Percentiles rank a stretch among this genome's conserved stretches.
These are phyloP conservation scores for Onychomys torridus DNA, from an alignment of 2,797 vertebrate genomes.

Conservation along the genomic window DNA sequence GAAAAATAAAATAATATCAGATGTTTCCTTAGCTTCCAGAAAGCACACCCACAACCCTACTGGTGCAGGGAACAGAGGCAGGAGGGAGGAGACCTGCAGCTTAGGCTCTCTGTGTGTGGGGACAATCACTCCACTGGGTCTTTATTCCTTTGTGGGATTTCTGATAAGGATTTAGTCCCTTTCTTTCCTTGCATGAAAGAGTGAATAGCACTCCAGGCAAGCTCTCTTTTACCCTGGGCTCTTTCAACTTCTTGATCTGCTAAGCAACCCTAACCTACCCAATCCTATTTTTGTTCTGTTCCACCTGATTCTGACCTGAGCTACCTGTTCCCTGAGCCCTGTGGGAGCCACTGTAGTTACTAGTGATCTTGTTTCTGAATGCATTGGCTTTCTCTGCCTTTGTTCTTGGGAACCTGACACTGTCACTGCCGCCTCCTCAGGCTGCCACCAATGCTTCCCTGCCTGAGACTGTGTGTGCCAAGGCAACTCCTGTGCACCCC, in stretches of 20 bases:
- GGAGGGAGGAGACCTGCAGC: neutral
- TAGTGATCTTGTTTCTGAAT: constrained; percentile 33
- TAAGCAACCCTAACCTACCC: neutral
- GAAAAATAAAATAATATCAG: neutral
- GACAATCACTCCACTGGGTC: neutral
- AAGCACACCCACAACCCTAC: neutral
- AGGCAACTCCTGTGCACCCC: neutral
- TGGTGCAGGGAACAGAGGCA: neutral
- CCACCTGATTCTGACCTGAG: neutral
- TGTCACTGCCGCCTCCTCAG: neutral
- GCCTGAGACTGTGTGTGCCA: neutral
- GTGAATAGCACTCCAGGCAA: constrained; percentile 18
- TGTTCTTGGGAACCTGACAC: neutral
- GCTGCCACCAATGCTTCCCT: neutral
- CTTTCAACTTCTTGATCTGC: constrained; percentile 39
- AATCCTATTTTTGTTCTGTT: constrained; percentile 27
- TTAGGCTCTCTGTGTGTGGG: neutral
- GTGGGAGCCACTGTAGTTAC: neutral
- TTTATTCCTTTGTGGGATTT: constrained; percentile 25
- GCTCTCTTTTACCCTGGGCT: constrained; percentile 26
- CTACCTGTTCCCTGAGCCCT: constrained; percentile 17
- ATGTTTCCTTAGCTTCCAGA: neutral
- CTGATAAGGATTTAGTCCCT: neutral
- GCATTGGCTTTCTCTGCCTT: neutral
- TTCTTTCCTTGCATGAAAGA: constrained; percentile 64